phyloP scores from a whole-genome alignment of 2,113 vertebrate genomes.

The Dicaeum eximium region DNA sequence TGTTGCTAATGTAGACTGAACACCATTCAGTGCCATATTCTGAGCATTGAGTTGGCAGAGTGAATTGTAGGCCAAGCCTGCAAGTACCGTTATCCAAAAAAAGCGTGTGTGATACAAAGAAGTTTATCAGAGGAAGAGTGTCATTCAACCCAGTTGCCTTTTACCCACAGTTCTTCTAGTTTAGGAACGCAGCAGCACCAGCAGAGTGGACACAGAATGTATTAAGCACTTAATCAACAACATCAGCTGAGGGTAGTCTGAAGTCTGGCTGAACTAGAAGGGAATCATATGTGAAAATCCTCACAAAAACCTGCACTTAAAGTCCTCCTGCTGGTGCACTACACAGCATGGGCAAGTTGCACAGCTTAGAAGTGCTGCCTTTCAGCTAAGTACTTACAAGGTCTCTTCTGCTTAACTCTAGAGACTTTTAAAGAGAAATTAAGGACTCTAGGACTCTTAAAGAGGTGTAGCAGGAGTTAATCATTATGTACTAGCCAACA shows the following conservation, averaged over 20 bases:
- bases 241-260: not conserved
- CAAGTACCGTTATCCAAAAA: not conserved
- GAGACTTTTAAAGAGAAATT: not conserved
- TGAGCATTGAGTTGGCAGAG: not conserved
- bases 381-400: not conserved
- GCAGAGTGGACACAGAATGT: not conserved
- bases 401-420: not conserved
- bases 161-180: not conserved
- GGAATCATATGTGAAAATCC: not conserved
- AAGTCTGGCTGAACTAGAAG: not conserved
- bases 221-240: constrained; percentile 30
- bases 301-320: constrained; percentile 5
- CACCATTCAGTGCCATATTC: not conserved
- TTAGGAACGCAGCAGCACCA: not conserved
- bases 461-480: not conserved
- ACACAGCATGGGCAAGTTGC: not conserved
- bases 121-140: not conserved
- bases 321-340: not conserved
- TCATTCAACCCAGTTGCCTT: not conserved
- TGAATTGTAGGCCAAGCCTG: not conserved
- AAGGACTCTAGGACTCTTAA: not conserved
- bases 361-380: not conserved
- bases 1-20: not conserved
- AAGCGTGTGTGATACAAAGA: rapidly evolving
- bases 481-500: not conserved